Evolutionary conservation across 2,113 vertebrate species (phyloP).

Genomic region (Caranx melampygus): DNA sequence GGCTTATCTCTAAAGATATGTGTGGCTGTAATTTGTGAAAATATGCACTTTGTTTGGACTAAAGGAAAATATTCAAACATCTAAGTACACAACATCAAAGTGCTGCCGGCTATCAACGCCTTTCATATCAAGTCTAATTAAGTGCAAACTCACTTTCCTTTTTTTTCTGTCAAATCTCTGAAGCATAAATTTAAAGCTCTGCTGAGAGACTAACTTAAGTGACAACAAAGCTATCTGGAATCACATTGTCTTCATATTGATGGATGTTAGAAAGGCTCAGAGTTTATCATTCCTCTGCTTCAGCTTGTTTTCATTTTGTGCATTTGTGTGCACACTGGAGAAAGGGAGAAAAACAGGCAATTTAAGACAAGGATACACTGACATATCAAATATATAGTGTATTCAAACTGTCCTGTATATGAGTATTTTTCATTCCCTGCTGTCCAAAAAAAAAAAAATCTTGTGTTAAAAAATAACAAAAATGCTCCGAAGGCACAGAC

Average conservation of each 20-base stretch:
- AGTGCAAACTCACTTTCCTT: slow-evolving; percentile 4
- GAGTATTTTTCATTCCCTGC: neutral
- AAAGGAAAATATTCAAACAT: neutral
- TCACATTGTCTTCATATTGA: neutral
- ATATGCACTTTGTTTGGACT: neutral
- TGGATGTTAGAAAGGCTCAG: neutral
- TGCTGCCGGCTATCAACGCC: neutral
- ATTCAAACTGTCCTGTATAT: neutral
- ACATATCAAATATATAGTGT: neutral
- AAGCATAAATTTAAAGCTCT: neutral
- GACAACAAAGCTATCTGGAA: neutral
- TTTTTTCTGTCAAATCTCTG: neutral
- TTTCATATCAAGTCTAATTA: slow-evolving; percentile 7
- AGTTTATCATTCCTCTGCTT: neutral
- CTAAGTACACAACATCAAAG: neutral
- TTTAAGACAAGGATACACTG: neutral
- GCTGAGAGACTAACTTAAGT: neutral
- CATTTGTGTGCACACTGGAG: neutral
- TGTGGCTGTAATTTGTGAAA: neutral
- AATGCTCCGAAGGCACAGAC: slow-evolving; percentile 15
- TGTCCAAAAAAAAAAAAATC: neutral
- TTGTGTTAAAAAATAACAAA: neutral
- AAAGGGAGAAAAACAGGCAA: neutral
- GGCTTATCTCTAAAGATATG: too few species aligned
- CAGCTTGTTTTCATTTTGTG: neutral